phyloP scores from a whole-genome alignment of 2,888 invertebrate species.

The Nymphalis polychloros region DNA sequence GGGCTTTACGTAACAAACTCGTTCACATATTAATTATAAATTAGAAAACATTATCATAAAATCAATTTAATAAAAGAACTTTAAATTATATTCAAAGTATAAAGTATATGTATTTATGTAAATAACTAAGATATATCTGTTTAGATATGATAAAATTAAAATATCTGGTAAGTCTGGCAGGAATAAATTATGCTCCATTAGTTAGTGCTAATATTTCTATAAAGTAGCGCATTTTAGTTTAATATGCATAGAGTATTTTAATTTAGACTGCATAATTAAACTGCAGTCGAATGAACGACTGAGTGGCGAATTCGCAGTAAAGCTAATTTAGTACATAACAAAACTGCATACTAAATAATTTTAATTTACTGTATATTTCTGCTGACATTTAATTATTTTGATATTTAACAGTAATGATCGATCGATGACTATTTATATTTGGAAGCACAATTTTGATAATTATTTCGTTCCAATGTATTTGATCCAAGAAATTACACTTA shows the following conservation, averaged over 20 bases:
- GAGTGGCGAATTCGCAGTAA: slow-evolving; percentile 18
- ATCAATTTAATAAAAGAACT: too few relatives aligned
- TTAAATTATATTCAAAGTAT: slow-evolving; percentile 1
- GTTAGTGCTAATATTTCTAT: slow-evolving; percentile 25
- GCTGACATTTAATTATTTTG: background rate
- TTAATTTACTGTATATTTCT: slow-evolving; percentile 9
- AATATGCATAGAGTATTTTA: slow-evolving; percentile 28
- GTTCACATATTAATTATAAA: too few relatives aligned
- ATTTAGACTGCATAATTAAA: slow-evolving; percentile 26
- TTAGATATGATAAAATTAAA: slow-evolving; percentile 7
- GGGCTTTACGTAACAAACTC: too few relatives aligned
- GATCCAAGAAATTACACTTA: too few relatives aligned
- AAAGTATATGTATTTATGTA: slow-evolving; percentile 5
- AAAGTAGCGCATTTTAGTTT: slow-evolving; percentile 25
- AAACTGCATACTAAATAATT: slow-evolving; percentile 22
- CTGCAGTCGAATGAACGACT: slow-evolving; percentile 19
- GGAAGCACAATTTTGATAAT: too few relatives aligned
- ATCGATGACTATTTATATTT: too few relatives aligned
- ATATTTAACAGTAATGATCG: too few relatives aligned
- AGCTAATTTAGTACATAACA: slow-evolving; percentile 18
- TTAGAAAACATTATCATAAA: too few relatives aligned
- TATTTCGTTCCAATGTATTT: too few relatives aligned
- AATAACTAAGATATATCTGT: slow-evolving; percentile 1
- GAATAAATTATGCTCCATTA: slow-evolving; percentile 14
- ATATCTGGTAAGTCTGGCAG: slow-evolving; percentile 12